Conservation (phyloP, 2,797 vertebrate genomes). For the Rallus crepitans region DNA sequence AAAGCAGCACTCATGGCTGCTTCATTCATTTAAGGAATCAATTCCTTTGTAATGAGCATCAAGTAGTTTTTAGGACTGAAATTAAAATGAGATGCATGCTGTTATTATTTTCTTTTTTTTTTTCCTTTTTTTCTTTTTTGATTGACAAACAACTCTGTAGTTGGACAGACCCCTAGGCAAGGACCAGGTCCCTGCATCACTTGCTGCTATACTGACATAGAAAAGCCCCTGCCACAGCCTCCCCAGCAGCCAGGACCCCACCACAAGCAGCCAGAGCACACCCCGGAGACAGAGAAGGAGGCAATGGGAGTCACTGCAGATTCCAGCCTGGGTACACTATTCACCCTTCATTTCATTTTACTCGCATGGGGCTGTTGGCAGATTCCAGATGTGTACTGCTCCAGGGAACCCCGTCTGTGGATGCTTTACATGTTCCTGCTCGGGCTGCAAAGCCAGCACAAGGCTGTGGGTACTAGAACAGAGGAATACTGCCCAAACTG, state of each 20-base stretch:
- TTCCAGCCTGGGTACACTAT: background rate
- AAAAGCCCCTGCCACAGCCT: background rate
- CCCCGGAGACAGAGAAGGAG: background rate
- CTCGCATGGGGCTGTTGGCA: background rate
- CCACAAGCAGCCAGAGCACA: background rate
- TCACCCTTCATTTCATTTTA: background rate
- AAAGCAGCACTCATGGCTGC: background rate
- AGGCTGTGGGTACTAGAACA: background rate
- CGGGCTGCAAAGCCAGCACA: background rate
- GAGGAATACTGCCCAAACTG: background rate
- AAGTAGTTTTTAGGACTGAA: constrained; percentile 11
- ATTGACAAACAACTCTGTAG: constrained; percentile 4
- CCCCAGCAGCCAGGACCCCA: background rate
- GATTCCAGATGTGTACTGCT: background rate
- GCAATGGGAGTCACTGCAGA: background rate
- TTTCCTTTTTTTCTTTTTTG: background rate
- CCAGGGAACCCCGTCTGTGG: background rate
- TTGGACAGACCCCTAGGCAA: background rate
- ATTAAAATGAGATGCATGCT: background rate
- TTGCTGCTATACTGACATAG: background rate
- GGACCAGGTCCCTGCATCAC: background rate
- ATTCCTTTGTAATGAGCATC: constrained; percentile 22
- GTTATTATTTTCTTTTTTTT: background rate
- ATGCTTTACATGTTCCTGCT: background rate
- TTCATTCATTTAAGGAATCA: constrained; percentile 53